These are phyloP conservation scores for Bubo scandiacus DNA, from an alignment of 2,113 vertebrate species.

Conservation along the genomic window DNA sequence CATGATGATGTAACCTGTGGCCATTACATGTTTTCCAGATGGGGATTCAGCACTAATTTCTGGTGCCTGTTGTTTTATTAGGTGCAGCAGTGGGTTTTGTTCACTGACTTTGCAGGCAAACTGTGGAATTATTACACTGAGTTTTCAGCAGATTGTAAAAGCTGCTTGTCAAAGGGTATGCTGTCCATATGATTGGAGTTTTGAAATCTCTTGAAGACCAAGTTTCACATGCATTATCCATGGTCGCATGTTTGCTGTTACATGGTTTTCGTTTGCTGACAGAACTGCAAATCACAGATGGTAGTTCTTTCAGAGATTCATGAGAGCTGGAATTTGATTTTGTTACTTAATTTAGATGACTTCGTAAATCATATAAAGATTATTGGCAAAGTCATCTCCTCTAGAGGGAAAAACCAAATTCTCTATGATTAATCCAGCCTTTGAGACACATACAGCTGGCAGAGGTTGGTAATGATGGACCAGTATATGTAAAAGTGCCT, in stretches of 20 bases:
- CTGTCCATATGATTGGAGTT: not conserved
- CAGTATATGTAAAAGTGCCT: no score
- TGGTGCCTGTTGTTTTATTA: not conserved
- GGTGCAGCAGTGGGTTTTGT: not conserved
- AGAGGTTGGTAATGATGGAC: not conserved
- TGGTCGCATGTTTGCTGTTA: not conserved
- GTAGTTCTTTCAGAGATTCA: not conserved
- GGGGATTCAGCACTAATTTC: not conserved
- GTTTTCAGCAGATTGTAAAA: not conserved
- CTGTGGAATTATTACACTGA: not conserved
- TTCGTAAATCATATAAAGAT: not conserved
- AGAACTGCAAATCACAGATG: not conserved
- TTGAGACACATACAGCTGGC: not conserved
- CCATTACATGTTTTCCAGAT: not conserved
- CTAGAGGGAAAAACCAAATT: not conserved
- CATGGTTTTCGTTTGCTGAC: not conserved
- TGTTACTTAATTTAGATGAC: not conserved
- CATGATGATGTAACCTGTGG: not conserved
- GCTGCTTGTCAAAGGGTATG: not conserved
- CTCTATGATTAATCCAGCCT: not conserved
- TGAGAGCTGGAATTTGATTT: not conserved
- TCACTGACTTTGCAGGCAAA: not conserved
- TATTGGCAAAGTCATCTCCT: not conserved
- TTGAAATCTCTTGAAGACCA: not conserved
- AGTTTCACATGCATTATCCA: not conserved